Evolutionary conservation across 2,113 vertebrate genomes (phyloP).

Genomic region (Barnardius zonarius): DNA sequence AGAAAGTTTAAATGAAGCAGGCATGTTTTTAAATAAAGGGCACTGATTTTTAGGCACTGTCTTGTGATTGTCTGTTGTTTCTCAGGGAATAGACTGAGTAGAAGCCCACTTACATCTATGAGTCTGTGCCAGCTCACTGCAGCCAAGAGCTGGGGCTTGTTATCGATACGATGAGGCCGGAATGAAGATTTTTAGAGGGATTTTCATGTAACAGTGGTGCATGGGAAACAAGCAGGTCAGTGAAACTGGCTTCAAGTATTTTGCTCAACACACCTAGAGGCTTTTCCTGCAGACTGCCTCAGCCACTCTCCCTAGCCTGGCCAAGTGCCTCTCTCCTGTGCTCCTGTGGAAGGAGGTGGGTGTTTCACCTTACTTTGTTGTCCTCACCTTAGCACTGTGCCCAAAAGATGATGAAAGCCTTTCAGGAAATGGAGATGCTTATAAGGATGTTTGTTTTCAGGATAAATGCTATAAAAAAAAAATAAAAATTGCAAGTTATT

Average conservation of each 20-base stretch:
- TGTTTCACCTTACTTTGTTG: fast-evolving
- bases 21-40: neutral
- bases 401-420: neutral
- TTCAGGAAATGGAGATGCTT: neutral
- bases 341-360: neutral
- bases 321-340: neutral
- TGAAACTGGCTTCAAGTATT: neutral
- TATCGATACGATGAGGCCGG: neutral
- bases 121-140: neutral
- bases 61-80: neutral
- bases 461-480: neutral
- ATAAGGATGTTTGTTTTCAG: neutral
- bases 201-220: neutral
- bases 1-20: neutral
- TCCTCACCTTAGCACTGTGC: neutral
- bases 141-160: fast-evolving
- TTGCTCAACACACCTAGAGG: neutral
- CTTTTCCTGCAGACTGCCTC: neutral
- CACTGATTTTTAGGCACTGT: neutral
- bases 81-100: neutral
- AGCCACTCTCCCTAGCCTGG: neutral
- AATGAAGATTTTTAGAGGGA: neutral
- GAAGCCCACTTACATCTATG: fast-evolving
- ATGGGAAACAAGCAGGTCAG: neutral
- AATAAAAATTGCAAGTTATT: neutral